Conservation (phyloP, 2,888 invertebrate species). For the Lymantria monacha region DNA sequence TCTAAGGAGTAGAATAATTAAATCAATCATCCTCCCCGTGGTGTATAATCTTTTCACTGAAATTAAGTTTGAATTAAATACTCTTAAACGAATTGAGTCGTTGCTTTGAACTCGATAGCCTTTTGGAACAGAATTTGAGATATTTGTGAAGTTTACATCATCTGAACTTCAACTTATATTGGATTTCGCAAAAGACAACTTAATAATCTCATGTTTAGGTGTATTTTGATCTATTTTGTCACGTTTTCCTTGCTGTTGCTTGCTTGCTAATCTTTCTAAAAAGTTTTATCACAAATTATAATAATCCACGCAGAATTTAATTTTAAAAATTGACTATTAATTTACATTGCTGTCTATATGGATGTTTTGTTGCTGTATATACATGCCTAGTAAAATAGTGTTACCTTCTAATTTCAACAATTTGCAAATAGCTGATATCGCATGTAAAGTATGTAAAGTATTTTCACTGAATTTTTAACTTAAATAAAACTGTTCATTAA, state of each 20-base stretch:
- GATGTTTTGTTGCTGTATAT: no score
- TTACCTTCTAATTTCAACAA: no score
- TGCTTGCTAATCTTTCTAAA: neutral
- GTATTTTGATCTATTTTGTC: slow-evolving; percentile 18
- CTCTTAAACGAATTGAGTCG: slow-evolving; percentile 55
- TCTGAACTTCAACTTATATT: slow-evolving; percentile 48
- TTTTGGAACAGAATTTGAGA: slow-evolving; percentile 54
- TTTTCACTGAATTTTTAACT: no score
- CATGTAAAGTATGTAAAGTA: no score
- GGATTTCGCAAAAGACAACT: slow-evolving; percentile 39
- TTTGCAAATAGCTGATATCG: no score
- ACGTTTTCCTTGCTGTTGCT: neutral
- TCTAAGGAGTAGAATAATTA: slow-evolving; percentile 77
- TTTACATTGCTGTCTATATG: no score
- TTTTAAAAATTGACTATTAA: no score
- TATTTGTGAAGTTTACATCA: slow-evolving; percentile 48
- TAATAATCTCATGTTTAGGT: slow-evolving; percentile 23
- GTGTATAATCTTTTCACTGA: slow-evolving; percentile 76
- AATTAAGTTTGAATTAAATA: slow-evolving; percentile 76
- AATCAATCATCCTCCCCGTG: slow-evolving; percentile 76
- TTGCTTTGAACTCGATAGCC: slow-evolving; percentile 62
- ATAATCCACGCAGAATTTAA: no score
- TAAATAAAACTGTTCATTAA: no score
- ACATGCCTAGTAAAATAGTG: no score
- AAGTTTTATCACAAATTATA: no score